Evolutionary conservation across 2,888 invertebrate species (phyloP), one percentile per base, ranked within the genome.

Genomic region (Dynastes hyllus): DNA sequence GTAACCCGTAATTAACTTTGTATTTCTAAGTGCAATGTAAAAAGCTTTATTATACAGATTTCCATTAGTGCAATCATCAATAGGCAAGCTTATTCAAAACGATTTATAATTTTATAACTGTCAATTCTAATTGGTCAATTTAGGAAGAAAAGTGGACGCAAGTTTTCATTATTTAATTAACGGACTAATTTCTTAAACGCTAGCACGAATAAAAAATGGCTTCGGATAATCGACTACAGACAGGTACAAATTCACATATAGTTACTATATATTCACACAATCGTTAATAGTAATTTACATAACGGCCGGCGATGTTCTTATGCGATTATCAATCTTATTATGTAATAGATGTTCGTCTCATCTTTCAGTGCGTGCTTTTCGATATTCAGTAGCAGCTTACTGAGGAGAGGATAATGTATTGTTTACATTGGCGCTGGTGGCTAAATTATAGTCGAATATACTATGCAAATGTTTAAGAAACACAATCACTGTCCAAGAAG

Each of bases 211-310:
- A 53, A 69, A 58, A 69, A 69, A 69, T 69, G 69, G 27, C 1
- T 69, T 51, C 50, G 50, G 51, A 69, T 69, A 51, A 51, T 69
- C 69, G 51, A 69, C 69, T 29, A 69, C 50, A 11, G 69, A 69
- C 51, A 27, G 51, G 51, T 78, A 78, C 78, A 66, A 77, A 80
- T 80, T 75, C 78, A 58, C 63, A 13, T 37, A 11, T 73, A 71
- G 58, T 77, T 77, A 79, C 51, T 77, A 70, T 71, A 79, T 77
- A 71, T 66, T 16, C 71, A 69, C 71, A 63, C 71, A 53, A 67
- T 77, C 66, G 70, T 66, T 77, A 77, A 73, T 45, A 50, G 51
- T 69, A 69, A 69, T 69, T 69, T 69, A 50, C 50, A 27, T 69
- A 69, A 69, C 69, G 53, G 69, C 32, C 50, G 16, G 51, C 51